phyloP scores from a whole-genome alignment of 2,797 vertebrate genomes.

The Catharus ustulatus region DNA sequence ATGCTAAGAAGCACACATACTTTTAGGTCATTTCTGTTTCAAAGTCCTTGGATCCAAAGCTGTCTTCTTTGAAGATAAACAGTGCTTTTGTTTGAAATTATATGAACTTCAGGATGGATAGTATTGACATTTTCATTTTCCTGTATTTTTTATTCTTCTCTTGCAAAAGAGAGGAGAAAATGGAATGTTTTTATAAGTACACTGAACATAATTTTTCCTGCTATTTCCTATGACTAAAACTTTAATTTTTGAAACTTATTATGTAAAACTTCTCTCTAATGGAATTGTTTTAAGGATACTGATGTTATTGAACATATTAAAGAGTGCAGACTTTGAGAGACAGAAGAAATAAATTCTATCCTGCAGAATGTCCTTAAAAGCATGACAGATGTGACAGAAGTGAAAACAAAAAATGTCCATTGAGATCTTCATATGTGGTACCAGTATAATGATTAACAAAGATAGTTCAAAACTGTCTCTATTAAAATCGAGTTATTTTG shows the following conservation, averaged over 20 bases:
- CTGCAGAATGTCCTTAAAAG: neutral
- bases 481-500: neutral
- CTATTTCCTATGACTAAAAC: neutral
- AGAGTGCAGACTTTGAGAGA: neutral
- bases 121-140: neutral
- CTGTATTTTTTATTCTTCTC: neutral
- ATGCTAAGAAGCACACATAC: conserved; percentile 16
- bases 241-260: neutral
- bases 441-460: neutral
- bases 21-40: conserved; percentile 57
- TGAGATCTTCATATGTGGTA: neutral
- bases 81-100: conserved; percentile 15
- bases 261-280: neutral
- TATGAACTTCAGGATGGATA: neutral
- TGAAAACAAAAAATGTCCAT: neutral
- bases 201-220: neutral
- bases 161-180: conserved; percentile 16
- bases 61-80: conserved; percentile 37
- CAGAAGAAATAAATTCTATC: neutral
- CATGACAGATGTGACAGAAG: neutral
- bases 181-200: neutral
- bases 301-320: neutral
- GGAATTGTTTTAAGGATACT: neutral
- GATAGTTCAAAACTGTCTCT: neutral
- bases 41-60: conserved; percentile 31